Evolutionary conservation across 2,888 invertebrate genomes (phyloP).

Genomic region (Lamellibrachia columna): DNA sequence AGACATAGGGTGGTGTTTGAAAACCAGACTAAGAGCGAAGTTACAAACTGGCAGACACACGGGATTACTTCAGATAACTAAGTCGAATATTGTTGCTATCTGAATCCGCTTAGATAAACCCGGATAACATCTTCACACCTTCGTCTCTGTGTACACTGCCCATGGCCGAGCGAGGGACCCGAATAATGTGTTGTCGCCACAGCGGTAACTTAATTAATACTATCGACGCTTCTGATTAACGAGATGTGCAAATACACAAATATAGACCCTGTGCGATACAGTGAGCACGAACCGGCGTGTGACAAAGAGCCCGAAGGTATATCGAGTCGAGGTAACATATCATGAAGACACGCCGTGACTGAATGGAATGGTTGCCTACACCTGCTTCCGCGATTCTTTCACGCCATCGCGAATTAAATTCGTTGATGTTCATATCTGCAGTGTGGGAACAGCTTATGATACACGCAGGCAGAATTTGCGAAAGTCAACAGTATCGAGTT

Average conservation of each 20-base stretch:
- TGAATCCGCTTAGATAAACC: not conserved
- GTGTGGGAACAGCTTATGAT: too few species aligned
- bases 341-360: too few species aligned
- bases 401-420: too few species aligned
- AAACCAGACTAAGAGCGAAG: not conserved
- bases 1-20: not conserved
- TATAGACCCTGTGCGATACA: not conserved
- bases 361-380: too few species aligned
- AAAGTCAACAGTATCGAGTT: too few species aligned
- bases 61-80: not conserved
- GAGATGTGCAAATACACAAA: not conserved
- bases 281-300: not conserved
- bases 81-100: not conserved
- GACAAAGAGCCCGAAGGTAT: not conserved
- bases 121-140: not conserved
- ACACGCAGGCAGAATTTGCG: too few species aligned
- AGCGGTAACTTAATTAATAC: not conserved
- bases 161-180: not conserved
- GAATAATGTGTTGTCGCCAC: not conserved
- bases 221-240: not conserved
- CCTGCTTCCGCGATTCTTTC: too few species aligned
- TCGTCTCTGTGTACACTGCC: not conserved
- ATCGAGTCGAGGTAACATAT: too few species aligned
- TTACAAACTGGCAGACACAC: not conserved
- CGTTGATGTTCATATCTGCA: too few species aligned